Conservation (phyloP, 2,113 vertebrate species). For the Petroica traversi region DNA sequence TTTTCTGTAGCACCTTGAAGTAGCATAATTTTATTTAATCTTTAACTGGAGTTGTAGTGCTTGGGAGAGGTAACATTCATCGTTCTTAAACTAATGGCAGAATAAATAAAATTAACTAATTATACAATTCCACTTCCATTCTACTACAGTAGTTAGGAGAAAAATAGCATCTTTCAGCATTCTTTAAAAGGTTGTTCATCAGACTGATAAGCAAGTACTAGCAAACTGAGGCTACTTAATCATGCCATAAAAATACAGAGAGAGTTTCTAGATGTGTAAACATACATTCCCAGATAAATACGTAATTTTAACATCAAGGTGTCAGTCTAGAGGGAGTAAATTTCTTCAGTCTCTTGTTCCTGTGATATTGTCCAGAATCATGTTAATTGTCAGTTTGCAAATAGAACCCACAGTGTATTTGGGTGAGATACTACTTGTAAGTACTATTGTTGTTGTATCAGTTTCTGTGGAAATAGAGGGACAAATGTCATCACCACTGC, state of each 20-base stretch:
- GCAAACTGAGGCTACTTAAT: neutral
- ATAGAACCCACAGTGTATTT: neutral
- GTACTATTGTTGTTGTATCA: neutral
- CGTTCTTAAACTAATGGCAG: neutral
- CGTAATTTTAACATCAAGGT: neutral
- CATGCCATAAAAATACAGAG: neutral
- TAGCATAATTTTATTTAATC: neutral
- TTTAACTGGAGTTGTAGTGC: neutral
- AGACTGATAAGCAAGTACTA: neutral
- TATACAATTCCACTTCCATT: neutral
- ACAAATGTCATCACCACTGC: neutral
- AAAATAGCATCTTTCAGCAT: neutral
- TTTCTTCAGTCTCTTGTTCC: neutral
- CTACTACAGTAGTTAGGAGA: neutral
- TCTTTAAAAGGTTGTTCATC: neutral
- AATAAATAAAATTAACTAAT: neutral
- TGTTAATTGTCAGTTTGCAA: neutral
- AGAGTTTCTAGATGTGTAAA: neutral
- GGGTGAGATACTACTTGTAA: neutral
- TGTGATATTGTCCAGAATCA: neutral
- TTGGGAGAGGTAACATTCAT: neutral
- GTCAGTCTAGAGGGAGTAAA: accelerated
- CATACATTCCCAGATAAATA: neutral
- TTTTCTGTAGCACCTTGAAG: neutral
- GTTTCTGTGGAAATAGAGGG: neutral